phyloP scores from a whole-genome alignment of 1,140 invertebrate species.

The Cydia pomonella region DNA sequence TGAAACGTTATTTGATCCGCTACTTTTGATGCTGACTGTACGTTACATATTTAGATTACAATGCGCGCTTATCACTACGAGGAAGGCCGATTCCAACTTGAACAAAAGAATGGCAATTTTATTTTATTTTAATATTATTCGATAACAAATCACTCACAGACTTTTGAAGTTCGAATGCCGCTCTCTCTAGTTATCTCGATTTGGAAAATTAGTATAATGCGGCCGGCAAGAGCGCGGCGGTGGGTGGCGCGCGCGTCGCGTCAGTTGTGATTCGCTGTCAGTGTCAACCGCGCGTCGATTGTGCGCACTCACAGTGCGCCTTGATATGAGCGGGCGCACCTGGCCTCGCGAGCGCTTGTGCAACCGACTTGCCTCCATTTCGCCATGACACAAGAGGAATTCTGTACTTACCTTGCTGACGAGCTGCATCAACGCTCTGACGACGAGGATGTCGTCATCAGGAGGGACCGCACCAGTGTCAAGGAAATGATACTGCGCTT shows the following conservation, averaged over 20 bases:
- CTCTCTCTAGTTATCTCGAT: neutral
- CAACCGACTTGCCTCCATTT: constrained; percentile 49
- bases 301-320: constrained; percentile 54
- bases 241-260: constrained; percentile 33
- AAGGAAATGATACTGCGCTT: constrained; percentile 74
- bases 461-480: constrained; percentile 65
- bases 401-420: constrained; percentile 52
- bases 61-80: neutral
- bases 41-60: neutral
- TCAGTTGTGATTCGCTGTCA: constrained; percentile 60
- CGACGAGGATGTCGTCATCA: constrained; percentile 63
- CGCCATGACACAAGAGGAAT: constrained; percentile 71
- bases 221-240: constrained; percentile 56
- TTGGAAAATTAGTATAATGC: constrained; percentile 14
- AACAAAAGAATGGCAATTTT: too few relatives aligned
- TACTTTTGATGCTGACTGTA: too few relatives aligned
- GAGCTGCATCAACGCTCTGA: constrained; percentile 59
- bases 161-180: too few relatives aligned
- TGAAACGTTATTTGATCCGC: too few relatives aligned
- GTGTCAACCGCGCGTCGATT: constrained; percentile 55
- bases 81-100: too few relatives aligned
- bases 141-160: neutral
- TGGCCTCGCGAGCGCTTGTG: constrained; percentile 56
- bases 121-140: too few relatives aligned
- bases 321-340: constrained; percentile 64